Evolutionary conservation across 2,888 invertebrate species (phyloP).

Genomic region (Harmothoe impar): DNA sequence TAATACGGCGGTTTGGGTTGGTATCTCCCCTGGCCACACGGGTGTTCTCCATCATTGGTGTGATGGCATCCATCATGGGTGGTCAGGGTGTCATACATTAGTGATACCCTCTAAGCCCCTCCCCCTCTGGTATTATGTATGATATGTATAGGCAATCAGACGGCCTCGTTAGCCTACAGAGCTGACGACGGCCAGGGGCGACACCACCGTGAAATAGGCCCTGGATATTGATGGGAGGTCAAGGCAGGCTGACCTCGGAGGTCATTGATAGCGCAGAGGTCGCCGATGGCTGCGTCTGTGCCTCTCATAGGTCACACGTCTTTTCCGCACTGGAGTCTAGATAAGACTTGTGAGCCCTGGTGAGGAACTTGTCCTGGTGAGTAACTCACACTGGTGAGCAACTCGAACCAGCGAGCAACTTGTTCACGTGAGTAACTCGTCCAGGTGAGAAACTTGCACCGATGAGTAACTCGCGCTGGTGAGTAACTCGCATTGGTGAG

Average conservation of each 20-base stretch:
- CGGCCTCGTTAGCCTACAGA: neutral
- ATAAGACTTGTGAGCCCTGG: neutral
- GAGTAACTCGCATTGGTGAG: too few species aligned
- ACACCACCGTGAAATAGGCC: neutral
- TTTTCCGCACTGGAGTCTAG: neutral
- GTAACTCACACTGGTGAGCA: too few species aligned
- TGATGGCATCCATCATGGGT: neutral
- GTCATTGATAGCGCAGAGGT: neutral
- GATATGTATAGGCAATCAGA: constrained; percentile 35
- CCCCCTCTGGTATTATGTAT: neutral
- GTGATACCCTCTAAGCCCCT: neutral
- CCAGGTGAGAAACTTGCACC: too few species aligned
- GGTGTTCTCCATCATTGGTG: too few species aligned
- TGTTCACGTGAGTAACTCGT: neutral
- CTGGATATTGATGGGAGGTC: neutral
- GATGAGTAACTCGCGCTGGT: too few species aligned
- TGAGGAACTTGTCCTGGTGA: too few species aligned
- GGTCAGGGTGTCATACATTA: neutral
- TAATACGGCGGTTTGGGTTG: neutral
- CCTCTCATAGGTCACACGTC: neutral
- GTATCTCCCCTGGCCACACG: neutral
- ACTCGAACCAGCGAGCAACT: neutral
- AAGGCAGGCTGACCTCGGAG: neutral
- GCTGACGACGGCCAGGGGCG: neutral
- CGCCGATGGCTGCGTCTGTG: neutral